Conservation (phyloP, 2,888 invertebrate genomes). For the Alcis repandata region DNA sequence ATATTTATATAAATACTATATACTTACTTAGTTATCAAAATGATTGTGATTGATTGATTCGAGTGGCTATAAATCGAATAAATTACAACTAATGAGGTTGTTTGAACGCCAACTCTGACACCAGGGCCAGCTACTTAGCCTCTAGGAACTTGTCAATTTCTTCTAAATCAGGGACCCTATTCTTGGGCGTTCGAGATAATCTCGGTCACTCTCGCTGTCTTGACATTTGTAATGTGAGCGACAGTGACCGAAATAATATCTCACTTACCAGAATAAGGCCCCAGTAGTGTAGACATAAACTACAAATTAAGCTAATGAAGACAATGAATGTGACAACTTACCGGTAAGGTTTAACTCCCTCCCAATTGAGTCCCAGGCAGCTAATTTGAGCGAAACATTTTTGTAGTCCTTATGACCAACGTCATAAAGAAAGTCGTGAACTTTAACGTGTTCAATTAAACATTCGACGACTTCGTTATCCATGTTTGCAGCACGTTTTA, state of each 20-base stretch:
- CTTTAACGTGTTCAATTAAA: conserved; percentile 33
- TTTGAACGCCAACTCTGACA: no score
- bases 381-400: conserved; percentile 32
- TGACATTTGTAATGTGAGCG: no score
- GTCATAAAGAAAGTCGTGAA: conserved; percentile 36
- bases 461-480: conserved; percentile 29
- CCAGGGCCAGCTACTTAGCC: no score
- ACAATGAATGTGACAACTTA: neutral
- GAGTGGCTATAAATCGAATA: no score
- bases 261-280: neutral
- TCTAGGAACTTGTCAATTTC: neutral
- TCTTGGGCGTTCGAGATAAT: no score
- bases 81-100: no score
- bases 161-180: no score
- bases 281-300: neutral
- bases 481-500: neutral
- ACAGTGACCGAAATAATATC: neutral
- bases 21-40: no score
- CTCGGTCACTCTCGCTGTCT: no score
- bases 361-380: conserved; percentile 36
- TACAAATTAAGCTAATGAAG: neutral
- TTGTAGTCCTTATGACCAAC: conserved; percentile 36
- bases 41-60: no score
- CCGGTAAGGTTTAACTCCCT: conserved; percentile 1
- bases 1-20: no score